Evolutionary conservation across 2,113 vertebrate genomes (phyloP), one percentile per base, ranked within the genome.

Genomic region (Plectropomus leopardus): DNA sequence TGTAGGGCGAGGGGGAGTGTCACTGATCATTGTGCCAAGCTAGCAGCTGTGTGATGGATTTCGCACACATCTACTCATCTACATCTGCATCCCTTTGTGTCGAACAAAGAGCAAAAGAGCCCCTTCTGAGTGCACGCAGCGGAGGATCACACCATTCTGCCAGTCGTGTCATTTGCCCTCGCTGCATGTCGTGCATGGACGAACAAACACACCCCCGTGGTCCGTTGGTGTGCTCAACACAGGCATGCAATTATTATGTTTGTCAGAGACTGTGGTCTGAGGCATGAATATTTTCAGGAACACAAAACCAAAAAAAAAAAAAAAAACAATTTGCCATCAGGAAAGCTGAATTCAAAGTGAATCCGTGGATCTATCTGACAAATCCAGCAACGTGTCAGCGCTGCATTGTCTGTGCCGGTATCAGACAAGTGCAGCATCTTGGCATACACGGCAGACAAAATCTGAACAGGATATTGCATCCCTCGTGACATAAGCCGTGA

Each of bases 1-100:
- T 55, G 86, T 53, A 66, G 87, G 82, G 40, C 9, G 5, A 34
- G 40, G 21, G 65, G 59, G 63, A 34, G 36, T 24, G 17, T 45
- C 32, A 45, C 67, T 78, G 83, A 89, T 90, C 67, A 74, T 13
- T 57, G 67, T 81, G 84, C 84, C 80, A 86, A 86, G 75, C 55
- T 21, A 68, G 83, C 78, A 88, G 88, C 87, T 85, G 70, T 89
- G 82, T 88, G 81, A 90, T 88, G 80, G 87, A 89, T 92, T 87
- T 90, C 76, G 74, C 85, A 76, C 65, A 15, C 63, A 71, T 80
- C 59, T 63, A 30, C 72, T 80, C 26, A 15, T 89, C 89, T 48
- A 77, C 76, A 73, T 53, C 79, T 57, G 77, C 75, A 61, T 85
- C 85, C 53, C 54, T 90, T 79, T 78, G 71, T 78, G 54, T 30